phyloP scores from a whole-genome alignment of 2,797 vertebrate genomes.

The Manis pentadactyla region DNA sequence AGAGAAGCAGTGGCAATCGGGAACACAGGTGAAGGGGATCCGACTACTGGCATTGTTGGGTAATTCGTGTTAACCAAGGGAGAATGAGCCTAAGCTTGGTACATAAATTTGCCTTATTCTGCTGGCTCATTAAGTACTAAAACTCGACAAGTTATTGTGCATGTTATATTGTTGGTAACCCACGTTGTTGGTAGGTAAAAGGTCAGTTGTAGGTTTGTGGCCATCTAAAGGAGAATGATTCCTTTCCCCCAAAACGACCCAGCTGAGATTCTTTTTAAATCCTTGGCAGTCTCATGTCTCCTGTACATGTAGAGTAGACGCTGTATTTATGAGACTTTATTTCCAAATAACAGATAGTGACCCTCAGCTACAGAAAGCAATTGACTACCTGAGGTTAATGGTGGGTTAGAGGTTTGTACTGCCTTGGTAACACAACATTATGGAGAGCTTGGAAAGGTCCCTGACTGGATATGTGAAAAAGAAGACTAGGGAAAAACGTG shows the following conservation, averaged over 20 bases:
- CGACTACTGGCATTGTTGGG: neutral
- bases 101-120: conserved; percentile 21
- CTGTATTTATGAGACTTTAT: conserved; percentile 49
- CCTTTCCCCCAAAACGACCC: neutral
- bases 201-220: conserved; percentile 40
- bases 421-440: neutral
- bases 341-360: conserved; percentile 17
- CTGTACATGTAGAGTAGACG: neutral
- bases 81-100: neutral
- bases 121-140: conserved; percentile 44
- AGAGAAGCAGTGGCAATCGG: neutral
- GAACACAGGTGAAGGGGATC: neutral
- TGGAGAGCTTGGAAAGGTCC: conserved; percentile 8
- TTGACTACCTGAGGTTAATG: conserved; percentile 8
- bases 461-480: conserved; percentile 42
- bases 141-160: conserved; percentile 11
- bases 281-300: neutral
- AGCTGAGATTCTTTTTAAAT: conserved; percentile 10
- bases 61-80: neutral
- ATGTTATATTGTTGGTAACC: conserved; percentile 13
- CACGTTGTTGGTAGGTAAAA: neutral
- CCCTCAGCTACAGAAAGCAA: conserved; percentile 31
- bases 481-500: neutral
- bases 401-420: conserved; percentile 10
- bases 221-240: neutral